Percentiles rank a stretch among this genome's conserved stretches.
Evolutionary conservation across 2,888 invertebrate species (phyloP).

Genomic region (Cybosia mesomella): DNA sequence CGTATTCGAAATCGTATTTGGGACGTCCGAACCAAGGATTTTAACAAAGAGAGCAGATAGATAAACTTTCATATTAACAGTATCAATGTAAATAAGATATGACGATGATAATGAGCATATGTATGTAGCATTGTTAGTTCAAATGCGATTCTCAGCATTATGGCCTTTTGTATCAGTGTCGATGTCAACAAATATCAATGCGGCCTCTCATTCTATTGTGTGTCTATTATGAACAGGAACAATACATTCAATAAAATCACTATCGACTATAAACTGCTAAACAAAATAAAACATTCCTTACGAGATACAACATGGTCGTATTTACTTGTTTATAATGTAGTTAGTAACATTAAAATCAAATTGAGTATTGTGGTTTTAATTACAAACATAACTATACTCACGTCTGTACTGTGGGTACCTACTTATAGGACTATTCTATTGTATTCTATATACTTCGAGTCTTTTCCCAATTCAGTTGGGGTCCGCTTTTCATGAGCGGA

Average conservation of each 20-base stretch:
- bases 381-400: too few species aligned
- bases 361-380: too few species aligned
- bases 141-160: conserved; percentile 32
- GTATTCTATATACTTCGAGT: too few species aligned
- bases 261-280: conserved; percentile 23
- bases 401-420: too few species aligned
- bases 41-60: background rate
- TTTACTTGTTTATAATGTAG: background rate
- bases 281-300: conserved; percentile 13
- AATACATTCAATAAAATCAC: conserved; percentile 34
- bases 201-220: conserved; percentile 54
- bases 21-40: background rate
- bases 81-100: background rate
- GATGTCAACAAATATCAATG: conserved; percentile 57
- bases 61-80: background rate
- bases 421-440: too few species aligned
- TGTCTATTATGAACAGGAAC: conserved; percentile 36
- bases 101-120: background rate
- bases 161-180: conserved; percentile 37
- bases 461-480: too few species aligned
- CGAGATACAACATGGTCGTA: background rate
- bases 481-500: too few species aligned
- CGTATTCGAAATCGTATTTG: background rate
- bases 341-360: too few species aligned
- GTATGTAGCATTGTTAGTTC: conserved; percentile 37